These are phyloP conservation scores for Vanacampus margaritifer DNA, from an alignment of 2,113 vertebrate species.

Conservation along the genomic window DNA sequence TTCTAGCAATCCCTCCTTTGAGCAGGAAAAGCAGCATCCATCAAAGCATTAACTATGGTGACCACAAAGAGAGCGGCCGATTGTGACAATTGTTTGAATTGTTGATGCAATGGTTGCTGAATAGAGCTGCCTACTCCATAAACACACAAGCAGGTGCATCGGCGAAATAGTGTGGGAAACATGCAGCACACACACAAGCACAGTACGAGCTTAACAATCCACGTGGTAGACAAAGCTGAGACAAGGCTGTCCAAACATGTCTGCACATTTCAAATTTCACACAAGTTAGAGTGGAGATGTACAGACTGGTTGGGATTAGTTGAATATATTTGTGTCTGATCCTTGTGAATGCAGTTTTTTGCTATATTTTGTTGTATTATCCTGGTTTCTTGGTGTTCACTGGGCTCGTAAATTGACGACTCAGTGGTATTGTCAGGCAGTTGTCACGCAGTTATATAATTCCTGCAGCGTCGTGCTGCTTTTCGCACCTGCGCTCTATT, in stretches of 20 bases:
- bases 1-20: constrained; percentile 45
- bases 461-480: not conserved
- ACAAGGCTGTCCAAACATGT: constrained; percentile 2
- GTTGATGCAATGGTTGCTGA: constrained; percentile 30
- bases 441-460: not conserved
- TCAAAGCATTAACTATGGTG: constrained; percentile 20
- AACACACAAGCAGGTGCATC: constrained; percentile 58
- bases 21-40: constrained; percentile 51
- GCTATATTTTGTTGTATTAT: not conserved
- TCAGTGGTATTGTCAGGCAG: not conserved
- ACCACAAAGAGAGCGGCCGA: constrained; percentile 20
- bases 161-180: constrained; percentile 28
- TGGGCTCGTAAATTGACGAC: not conserved
- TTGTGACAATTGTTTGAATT: constrained; percentile 18
- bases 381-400: not conserved
- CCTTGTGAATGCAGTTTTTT: not conserved
- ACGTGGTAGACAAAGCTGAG: constrained; percentile 18
- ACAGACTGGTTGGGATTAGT: not conserved
- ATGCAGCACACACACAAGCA: not conserved
- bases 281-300: not conserved
- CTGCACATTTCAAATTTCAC: not conserved
- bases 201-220: constrained; percentile 16
- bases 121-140: constrained; percentile 22
- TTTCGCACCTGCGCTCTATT: not conserved
- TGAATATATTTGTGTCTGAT: not conserved